These are phyloP conservation scores for Meandrina meandrites DNA, from an alignment of 92 coral and sea anemone genomes.

Conservation along the genomic window DNA sequence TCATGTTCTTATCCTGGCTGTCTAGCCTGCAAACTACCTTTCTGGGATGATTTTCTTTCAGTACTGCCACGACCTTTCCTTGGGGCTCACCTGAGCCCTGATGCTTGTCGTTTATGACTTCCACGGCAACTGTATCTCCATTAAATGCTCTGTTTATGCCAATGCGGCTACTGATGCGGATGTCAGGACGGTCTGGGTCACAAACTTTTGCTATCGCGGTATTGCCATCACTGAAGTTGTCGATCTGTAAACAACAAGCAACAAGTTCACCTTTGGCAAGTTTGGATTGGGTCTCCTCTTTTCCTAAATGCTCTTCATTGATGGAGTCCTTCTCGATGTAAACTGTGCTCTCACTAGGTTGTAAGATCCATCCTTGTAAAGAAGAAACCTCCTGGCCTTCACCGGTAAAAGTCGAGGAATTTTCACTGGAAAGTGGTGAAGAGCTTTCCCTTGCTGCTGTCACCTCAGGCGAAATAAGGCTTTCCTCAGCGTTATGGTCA, in stretches of 20 bases:
- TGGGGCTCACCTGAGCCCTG: constrained; percentile 32
- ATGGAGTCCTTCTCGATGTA: constrained; percentile 58
- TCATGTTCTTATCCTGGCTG: constrained; percentile 71
- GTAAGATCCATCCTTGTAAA: constrained; percentile 75
- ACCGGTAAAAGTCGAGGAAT: not conserved
- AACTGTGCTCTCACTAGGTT: constrained; percentile 63
- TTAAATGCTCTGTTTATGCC: constrained; percentile 88
- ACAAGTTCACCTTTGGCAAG: constrained; percentile 59
- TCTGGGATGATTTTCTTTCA: constrained; percentile 76
- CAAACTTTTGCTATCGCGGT: constrained; percentile 70
- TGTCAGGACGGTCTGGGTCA: constrained; percentile 59
- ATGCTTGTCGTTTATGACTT: constrained; percentile 32
- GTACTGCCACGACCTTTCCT: constrained; percentile 80
- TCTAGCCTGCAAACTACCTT: constrained; percentile 78
- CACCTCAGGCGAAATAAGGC: not conserved
- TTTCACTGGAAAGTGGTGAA: constrained; percentile 28
- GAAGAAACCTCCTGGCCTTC: constrained; percentile 8
- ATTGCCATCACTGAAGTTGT: constrained; percentile 64
- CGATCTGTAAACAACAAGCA: constrained; percentile 66
- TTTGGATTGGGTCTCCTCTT: constrained; percentile 53
- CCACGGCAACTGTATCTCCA: constrained; percentile 86
- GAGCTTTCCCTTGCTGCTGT: not conserved
- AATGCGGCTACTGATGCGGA: constrained; percentile 63
- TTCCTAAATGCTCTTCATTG: constrained; percentile 57
- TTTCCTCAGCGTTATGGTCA: not conserved